Evolutionary conservation across 2,797 vertebrate species (phyloP).

Genomic region (Artibeus lituratus): DNA sequence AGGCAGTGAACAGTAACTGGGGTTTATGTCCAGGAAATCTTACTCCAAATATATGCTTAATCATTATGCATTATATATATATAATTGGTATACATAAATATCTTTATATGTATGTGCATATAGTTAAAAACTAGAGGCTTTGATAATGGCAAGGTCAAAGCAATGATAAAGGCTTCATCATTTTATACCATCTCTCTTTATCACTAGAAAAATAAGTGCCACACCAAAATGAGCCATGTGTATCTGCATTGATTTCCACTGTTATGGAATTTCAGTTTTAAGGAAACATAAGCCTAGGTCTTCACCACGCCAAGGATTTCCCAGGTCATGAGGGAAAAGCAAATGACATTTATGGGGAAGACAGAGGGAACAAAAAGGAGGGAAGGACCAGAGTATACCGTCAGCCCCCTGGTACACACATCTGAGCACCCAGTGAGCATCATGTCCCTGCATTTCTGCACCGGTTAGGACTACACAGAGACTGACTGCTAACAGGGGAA

Average conservation of each 20-base stretch:
- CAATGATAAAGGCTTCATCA: not conserved
- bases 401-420: not conserved
- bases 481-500: not conserved
- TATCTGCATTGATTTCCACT: not conserved
- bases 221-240: not conserved
- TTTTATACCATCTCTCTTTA: not conserved
- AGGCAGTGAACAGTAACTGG: not conserved
- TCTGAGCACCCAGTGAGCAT: not conserved
- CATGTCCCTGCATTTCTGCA: not conserved
- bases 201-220: not conserved
- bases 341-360: not conserved
- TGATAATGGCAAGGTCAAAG: not conserved
- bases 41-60: not conserved
- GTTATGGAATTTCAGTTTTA: not conserved
- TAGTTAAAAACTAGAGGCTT: not conserved
- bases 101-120: not conserved
- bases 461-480: accelerated
- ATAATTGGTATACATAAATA: not conserved
- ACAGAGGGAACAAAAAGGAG: not conserved
- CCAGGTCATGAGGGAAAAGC: not conserved
- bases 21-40: not conserved
- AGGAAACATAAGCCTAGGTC: not conserved
- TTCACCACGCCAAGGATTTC: not conserved
- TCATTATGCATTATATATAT: not conserved
- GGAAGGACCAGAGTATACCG: accelerated